Evolutionary conservation across 1,140 invertebrate species (phyloP).

Genomic region (Ceratina japonica): DNA sequence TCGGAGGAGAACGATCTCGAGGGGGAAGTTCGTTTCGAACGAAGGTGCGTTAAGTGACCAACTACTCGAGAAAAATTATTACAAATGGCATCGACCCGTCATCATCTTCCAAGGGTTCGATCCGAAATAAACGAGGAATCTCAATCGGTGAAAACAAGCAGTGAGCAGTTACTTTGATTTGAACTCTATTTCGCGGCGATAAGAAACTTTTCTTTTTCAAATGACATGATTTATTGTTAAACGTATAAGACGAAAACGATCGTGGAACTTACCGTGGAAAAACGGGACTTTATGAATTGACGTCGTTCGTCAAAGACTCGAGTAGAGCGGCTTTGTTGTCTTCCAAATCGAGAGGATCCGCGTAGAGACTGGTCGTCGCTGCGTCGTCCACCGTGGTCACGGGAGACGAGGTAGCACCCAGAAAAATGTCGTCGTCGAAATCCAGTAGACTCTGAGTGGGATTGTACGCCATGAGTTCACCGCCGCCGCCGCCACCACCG

Average conservation of each 20-base stretch:
- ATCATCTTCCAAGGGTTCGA: neutral
- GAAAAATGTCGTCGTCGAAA: slow-evolving; percentile 72
- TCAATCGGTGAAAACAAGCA: neutral
- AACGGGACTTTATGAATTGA: slow-evolving; percentile 52
- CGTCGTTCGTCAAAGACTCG: slow-evolving; percentile 62
- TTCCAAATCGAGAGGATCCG: slow-evolving; percentile 64
- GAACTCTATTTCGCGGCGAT: neutral
- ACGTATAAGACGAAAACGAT: neutral
- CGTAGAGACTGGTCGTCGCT: slow-evolving; percentile 29
- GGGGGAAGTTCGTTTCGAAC: neutral
- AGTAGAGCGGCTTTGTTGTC: slow-evolving; percentile 70
- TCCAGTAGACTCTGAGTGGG: slow-evolving; percentile 67
- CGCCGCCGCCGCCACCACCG: too few relatives aligned
- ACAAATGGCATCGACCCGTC: neutral
- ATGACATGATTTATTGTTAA: slow-evolving; percentile 7
- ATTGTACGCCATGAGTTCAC: slow-evolving; percentile 75
- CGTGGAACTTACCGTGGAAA: slow-evolving; percentile 45
- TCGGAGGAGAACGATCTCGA: slow-evolving; percentile 30
- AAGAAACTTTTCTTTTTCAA: neutral
- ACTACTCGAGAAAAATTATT: slow-evolving; percentile 4
- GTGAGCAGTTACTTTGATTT: slow-evolving; percentile 6
- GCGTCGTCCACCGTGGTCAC: slow-evolving; percentile 47
- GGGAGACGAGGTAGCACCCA: slow-evolving; percentile 41
- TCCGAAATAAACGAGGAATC: neutral
- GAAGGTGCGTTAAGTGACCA: slow-evolving; percentile 8